A percentile compares a stretch with the other conserved stretches of the same genome.
Conservation (phyloP, 2,888 invertebrate genomes). For the Torymus aiolomorphi region DNA sequence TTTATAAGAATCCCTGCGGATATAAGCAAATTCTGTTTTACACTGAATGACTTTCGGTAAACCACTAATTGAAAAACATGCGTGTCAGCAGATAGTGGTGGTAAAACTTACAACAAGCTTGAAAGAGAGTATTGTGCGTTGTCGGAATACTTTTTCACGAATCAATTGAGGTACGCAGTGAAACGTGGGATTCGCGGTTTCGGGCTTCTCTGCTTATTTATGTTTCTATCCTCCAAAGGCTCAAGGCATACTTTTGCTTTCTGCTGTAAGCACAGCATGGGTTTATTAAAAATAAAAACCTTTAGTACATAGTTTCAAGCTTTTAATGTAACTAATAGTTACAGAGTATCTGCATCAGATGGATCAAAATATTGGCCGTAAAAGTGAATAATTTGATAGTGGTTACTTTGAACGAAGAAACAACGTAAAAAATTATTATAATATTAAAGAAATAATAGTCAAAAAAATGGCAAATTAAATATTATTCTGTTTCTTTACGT, state of each 20-base stretch:
- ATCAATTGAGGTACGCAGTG: constrained; percentile 15
- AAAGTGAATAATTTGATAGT: too few relatives aligned
- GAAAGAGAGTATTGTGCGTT: constrained; percentile 26
- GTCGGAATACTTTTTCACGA: constrained; percentile 17
- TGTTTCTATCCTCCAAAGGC: constrained; percentile 11
- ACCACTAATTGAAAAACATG: constrained; percentile 38
- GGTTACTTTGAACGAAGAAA: too few relatives aligned
- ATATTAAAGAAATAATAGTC: not conserved
- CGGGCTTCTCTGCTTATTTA: constrained; percentile 3
- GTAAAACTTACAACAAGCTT: constrained; percentile 20
- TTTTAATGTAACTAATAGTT: too few relatives aligned
- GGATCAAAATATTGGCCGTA: too few relatives aligned
- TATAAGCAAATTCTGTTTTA: constrained; percentile 9
- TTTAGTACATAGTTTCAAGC: not conserved
- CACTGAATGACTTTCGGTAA: not conserved
- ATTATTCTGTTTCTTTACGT: constrained; percentile 8
- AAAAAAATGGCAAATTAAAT: constrained; percentile 1
- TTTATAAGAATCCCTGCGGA: not conserved
- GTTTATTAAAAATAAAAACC: not conserved
- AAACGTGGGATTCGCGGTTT: constrained; percentile 45
- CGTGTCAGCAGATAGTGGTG: constrained; percentile 19
- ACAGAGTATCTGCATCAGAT: too few relatives aligned
- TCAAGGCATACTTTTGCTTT: constrained; percentile 1
- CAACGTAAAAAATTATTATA: not conserved
- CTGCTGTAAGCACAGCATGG: not conserved